Conservation (phyloP, 2,888 invertebrate genomes). For the Dascillus cervinus region DNA sequence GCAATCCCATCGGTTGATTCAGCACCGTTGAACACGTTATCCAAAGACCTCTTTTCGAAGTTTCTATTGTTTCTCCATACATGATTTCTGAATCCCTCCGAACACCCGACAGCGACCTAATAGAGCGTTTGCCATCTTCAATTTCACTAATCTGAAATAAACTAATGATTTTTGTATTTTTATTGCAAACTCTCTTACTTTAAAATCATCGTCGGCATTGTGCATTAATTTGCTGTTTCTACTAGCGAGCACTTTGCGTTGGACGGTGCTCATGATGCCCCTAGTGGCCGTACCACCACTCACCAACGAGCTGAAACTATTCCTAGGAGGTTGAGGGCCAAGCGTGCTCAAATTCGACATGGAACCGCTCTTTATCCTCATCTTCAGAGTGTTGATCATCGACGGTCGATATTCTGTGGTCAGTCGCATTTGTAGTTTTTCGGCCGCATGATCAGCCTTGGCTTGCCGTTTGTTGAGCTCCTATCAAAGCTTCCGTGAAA, state of each 20-base stretch:
- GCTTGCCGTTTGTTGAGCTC: constrained; percentile 79
- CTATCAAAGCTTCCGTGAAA: no score
- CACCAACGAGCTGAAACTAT: constrained; percentile 62
- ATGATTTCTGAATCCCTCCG: constrained; percentile 82
- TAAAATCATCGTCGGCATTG: constrained; percentile 49
- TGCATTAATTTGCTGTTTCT: constrained; percentile 49
- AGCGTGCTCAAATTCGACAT: constrained; percentile 35
- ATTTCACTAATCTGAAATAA: constrained; percentile 59
- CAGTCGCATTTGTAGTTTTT: constrained; percentile 59
- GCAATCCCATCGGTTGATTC: constrained; percentile 17
- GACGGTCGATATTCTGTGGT: constrained; percentile 55
- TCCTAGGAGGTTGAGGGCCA: constrained; percentile 45
- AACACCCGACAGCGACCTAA: constrained; percentile 72
- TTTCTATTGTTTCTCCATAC: constrained; percentile 76
- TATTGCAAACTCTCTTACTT: constrained; percentile 39
- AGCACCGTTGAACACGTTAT: constrained; percentile 40
- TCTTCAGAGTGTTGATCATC: constrained; percentile 45
- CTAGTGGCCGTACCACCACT: constrained; percentile 52
- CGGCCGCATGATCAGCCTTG: constrained; percentile 64
- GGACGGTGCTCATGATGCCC: constrained; percentile 55
- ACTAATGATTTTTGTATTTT: not conserved
- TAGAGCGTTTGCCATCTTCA: constrained; percentile 73
- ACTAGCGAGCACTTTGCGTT: constrained; percentile 57
- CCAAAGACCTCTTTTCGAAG: constrained; percentile 35
- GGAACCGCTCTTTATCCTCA: constrained; percentile 50